phyloP scores from a whole-genome alignment of 2,888 invertebrate species.

The Sinhomidia bicolor region DNA sequence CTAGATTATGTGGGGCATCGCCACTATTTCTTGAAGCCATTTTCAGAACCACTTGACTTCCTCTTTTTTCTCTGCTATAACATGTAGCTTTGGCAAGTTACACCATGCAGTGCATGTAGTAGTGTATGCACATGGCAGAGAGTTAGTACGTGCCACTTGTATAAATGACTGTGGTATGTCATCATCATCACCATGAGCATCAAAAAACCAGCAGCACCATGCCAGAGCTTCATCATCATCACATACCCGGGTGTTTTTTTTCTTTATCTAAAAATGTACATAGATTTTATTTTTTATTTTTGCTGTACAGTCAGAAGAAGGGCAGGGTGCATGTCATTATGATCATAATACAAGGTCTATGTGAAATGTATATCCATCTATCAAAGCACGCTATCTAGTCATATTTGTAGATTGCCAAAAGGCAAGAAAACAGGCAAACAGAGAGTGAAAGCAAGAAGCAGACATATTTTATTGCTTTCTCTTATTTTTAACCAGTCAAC shows the following conservation, averaged over 20 bases:
- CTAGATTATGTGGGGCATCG: neutral
- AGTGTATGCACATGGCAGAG: neutral
- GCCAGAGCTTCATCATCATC: neutral
- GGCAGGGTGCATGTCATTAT: constrained; percentile 2
- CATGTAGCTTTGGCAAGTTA: too few species aligned
- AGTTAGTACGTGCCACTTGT: constrained; percentile 43
- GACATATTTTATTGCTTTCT: constrained; percentile 37
- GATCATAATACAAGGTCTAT: neutral
- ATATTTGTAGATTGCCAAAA: constrained; percentile 2
- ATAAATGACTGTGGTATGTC: constrained; percentile 51
- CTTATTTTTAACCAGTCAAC: neutral
- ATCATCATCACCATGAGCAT: constrained; percentile 28
- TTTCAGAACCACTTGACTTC: constrained; percentile 16
- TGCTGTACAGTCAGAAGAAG: neutral
- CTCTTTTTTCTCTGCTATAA: too few species aligned
- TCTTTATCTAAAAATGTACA: too few species aligned
- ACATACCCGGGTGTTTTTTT: too few species aligned
- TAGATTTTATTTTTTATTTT: too few species aligned
- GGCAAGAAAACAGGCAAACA: neutral
- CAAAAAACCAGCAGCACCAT: neutral
- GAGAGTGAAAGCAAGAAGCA: constrained; percentile 41
- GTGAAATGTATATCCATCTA: too few species aligned
- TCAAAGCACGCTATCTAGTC: too few species aligned
- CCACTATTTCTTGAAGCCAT: neutral
- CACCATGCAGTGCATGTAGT: too few species aligned